A percentile compares a stretch with the other conserved stretches of the same genome.
phyloP scores from a whole-genome alignment of 2,888 invertebrate species.

The Sarcophaga rosellei region DNA sequence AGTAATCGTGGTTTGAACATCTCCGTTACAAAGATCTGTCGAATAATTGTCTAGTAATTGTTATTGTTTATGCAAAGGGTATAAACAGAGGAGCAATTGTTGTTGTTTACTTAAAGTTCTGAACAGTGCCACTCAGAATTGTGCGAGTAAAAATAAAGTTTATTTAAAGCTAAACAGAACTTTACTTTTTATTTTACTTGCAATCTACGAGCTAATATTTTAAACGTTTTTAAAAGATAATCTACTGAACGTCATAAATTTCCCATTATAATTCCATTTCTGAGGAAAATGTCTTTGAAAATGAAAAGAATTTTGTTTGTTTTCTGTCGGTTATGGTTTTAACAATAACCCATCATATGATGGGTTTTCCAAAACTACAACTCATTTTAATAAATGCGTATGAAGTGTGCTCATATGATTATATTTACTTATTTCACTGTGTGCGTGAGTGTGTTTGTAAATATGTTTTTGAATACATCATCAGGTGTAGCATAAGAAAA shows the following conservation, averaged over 20 bases:
- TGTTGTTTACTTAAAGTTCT: too few species aligned
- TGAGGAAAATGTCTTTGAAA: neutral
- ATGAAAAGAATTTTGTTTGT: neutral
- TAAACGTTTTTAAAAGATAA: too few species aligned
- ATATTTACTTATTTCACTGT: neutral
- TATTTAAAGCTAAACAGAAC: too few species aligned
- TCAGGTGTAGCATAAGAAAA: conserved; percentile 22
- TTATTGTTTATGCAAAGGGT: too few species aligned
- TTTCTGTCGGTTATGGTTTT: conserved; percentile 3
- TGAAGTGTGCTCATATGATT: neutral
- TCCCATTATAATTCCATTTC: conserved; percentile 27
- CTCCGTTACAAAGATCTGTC: too few species aligned
- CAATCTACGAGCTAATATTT: too few species aligned
- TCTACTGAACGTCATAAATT: neutral
- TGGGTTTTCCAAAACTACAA: neutral
- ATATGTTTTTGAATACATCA: conserved; percentile 13
- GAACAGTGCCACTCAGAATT: too few species aligned
- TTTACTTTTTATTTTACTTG: too few species aligned
- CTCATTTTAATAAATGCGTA: conserved; percentile 5
- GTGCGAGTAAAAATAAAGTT: too few species aligned
- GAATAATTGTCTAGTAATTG: too few species aligned
- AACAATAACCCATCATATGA: neutral
- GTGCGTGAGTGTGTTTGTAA: neutral
- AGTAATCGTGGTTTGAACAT: too few species aligned
- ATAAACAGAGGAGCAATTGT: too few species aligned